phyloP scores from a whole-genome alignment of 2,797 vertebrate species.

The Halcyon chelicuti region DNA sequence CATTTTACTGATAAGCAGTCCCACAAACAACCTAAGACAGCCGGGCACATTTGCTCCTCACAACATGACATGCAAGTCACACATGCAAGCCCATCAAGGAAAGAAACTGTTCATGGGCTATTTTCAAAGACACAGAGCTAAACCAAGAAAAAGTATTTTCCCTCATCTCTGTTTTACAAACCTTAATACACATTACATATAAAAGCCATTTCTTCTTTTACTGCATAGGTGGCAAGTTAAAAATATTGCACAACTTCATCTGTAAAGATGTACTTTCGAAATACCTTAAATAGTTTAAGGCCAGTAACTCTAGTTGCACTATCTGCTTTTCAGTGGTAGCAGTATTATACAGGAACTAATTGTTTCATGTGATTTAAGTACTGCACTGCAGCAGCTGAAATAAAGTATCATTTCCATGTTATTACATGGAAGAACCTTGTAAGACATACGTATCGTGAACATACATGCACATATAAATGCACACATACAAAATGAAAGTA shows the following conservation, averaged over 20 bases:
- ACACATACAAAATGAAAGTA: background rate
- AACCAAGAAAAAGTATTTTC: background rate
- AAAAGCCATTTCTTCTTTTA: background rate
- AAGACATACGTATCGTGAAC: background rate
- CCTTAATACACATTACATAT: background rate
- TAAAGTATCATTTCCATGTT: background rate
- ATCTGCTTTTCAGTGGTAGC: background rate
- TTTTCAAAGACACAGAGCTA: background rate
- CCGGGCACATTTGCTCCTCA: background rate
- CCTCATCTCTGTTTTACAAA: background rate
- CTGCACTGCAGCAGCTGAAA: background rate
- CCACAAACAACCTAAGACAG: background rate
- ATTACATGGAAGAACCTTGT: background rate
- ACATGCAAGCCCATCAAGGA: background rate
- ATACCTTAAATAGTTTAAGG: background rate
- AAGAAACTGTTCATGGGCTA: background rate
- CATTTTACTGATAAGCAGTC: conserved; percentile 22
- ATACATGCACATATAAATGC: background rate
- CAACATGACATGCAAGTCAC: background rate
- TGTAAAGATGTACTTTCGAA: background rate
- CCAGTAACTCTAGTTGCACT: background rate
- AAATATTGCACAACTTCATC: background rate
- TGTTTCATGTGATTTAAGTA: background rate
- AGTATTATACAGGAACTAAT: background rate
- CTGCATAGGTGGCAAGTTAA: background rate